These are phyloP conservation scores for Drosophila gaucha DNA, from an alignment of 2,888 invertebrate species.

Conservation along the genomic window DNA sequence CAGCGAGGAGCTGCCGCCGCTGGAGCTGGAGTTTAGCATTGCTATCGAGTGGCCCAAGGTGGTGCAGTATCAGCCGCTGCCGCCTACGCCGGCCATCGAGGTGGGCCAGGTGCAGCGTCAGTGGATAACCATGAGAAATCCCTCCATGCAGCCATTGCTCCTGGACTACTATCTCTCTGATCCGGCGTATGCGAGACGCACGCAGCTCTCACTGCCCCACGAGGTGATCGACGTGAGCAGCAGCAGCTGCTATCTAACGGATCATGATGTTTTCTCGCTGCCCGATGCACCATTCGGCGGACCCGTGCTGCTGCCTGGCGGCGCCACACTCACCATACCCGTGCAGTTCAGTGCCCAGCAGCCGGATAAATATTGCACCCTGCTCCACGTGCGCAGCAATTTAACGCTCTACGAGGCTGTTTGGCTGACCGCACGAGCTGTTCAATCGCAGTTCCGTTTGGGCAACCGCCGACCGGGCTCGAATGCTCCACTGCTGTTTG, in stretches of 20 bases:
- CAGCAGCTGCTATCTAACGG: slow-evolving; percentile 81
- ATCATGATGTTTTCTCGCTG: slow-evolving; percentile 81
- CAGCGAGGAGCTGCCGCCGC: slow-evolving; percentile 81
- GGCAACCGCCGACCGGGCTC: slow-evolving; percentile 94
- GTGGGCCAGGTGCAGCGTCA: slow-evolving; percentile 80
- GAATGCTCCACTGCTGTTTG: slow-evolving; percentile 91
- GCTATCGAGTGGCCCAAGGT: slow-evolving; percentile 84
- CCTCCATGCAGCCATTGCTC: slow-evolving; percentile 79
- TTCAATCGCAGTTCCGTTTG: slow-evolving; percentile 93
- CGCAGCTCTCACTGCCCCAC: slow-evolving; percentile 80
- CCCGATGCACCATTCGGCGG: slow-evolving; percentile 48
- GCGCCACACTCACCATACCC: slow-evolving; percentile 73
- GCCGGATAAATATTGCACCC: slow-evolving; percentile 82
- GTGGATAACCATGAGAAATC: slow-evolving; percentile 82
- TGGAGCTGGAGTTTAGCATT: slow-evolving; percentile 83
- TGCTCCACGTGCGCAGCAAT: slow-evolving; percentile 91
- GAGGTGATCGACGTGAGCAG: slow-evolving; percentile 83
- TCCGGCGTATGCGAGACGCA: slow-evolving; percentile 77
- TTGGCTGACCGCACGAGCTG: slow-evolving; percentile 93
- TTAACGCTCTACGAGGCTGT: slow-evolving; percentile 95
- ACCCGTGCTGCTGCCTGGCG: slow-evolving; percentile 74
- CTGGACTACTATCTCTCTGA: slow-evolving; percentile 82
- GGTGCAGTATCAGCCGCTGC: slow-evolving; percentile 75
- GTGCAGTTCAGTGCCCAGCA: slow-evolving; percentile 79
- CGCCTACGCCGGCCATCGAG: slow-evolving; percentile 80